Base-by-base conservation (phyloP, 1,140 invertebrate genomes). In the Magallana gigas region DNA sequence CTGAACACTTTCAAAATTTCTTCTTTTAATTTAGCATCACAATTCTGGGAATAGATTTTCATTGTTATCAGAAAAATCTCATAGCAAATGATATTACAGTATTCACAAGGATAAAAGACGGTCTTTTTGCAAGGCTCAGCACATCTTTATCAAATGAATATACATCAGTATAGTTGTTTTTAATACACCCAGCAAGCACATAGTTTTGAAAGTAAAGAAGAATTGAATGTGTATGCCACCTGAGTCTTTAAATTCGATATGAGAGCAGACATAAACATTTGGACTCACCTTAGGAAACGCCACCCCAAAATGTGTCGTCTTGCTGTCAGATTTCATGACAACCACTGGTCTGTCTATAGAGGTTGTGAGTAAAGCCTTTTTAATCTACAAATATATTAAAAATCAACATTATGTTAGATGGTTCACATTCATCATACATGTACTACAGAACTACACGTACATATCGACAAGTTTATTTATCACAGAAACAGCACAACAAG, bases 241-340 rank as follows among this genome's bases (percentile, higher is more conserved):
- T 23, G 23, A 23, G 23, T 23, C 23, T 23, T 23, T 23, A 23
- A 23, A 23, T 23, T 23, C 23, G 23, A 23, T 23, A 68, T 16
- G 8, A 68, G 8, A 8, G 23, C 8, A n/a, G 7, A 16, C 16
- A n/a, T 68, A 18, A 8, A 68, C 29, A 68, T 29, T n/a, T 48
- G 5, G 36, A 48, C 36, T 71, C 36, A 29, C 68, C 68, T 76
- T 11, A 4, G 68, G 14, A 18, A 76, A 76, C 12, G 11, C 23
- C 68, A 76, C 29, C 23, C 23, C 68, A 76, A 76, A 12, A 76
- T 76, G 18, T 76, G 68, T 76, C 12, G 68, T 36, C 36, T 76
- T 76, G 36, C 68, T 36, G 68, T 76, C 68, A 14, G 68, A 12
- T 29, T 76, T 76, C 23, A 76, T 29, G 12, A 76, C 36, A 8